Conservation (phyloP, 2,113 vertebrate genomes). For the Crocuta crocuta region DNA sequence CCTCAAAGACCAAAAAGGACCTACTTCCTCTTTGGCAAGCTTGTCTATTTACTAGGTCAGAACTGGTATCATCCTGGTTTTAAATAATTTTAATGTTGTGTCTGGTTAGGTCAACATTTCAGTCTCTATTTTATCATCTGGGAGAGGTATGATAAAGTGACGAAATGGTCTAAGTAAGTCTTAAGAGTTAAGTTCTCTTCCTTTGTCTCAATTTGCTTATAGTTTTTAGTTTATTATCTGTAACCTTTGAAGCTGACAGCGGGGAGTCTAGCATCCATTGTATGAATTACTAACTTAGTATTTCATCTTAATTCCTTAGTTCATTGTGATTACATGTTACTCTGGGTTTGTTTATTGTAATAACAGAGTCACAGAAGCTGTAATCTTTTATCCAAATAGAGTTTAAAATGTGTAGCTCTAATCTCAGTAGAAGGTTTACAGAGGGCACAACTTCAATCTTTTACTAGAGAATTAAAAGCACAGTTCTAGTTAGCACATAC, state of each 20-base stretch:
- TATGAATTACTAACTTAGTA: slow-evolving; percentile 31
- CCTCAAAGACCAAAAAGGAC: background rate
- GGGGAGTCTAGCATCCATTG: slow-evolving; percentile 29
- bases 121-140: background rate
- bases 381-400: slow-evolving; percentile 25
- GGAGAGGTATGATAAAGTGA: background rate
- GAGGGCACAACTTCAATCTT: slow-evolving; percentile 26
- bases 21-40: background rate
- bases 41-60: background rate
- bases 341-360: slow-evolving; percentile 52
- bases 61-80: background rate
- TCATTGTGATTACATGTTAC: slow-evolving; percentile 45
- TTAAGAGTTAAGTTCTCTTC: background rate
- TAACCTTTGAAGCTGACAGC: slow-evolving; percentile 6
- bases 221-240: slow-evolving; percentile 38
- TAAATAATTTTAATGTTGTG: slow-evolving; percentile 30
- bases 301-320: slow-evolving; percentile 30
- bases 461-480: slow-evolving; percentile 55
- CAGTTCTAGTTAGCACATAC: slow-evolving; percentile 22
- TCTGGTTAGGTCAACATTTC: background rate
- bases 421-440: slow-evolving; percentile 42
- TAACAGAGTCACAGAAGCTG: slow-evolving; percentile 43
- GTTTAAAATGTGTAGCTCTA: slow-evolving; percentile 56
- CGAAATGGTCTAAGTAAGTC: background rate
- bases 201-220: slow-evolving; percentile 29